Base-by-base conservation (phyloP, 1,140 invertebrate species). In the Penaeus chinensis region DNA sequence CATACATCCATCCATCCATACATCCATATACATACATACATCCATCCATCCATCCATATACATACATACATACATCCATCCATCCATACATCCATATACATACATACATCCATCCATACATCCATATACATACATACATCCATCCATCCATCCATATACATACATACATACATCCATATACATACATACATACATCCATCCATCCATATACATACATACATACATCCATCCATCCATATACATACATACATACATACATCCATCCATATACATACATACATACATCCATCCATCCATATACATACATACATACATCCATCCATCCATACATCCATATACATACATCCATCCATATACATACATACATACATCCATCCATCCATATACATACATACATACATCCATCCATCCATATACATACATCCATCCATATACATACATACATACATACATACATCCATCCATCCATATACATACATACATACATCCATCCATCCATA, bases 221-320 rank as follows among this genome's bases (percentile, higher is more conserved):
- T 69, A 69, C 22, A 69, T 69, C 8, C 22, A 69, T 22, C 8
- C 22, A 22, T 22, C 8, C 22, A 69, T 22, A 69, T 69, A 69
- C 22, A 69, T 69, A 69, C 20, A 71, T 24, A 71, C 20, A 71
- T 24, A 71, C 20, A 71, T 24, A 71, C 20, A 71, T 24, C 18
- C 20, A 71, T 71, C 18, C 24, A 71, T 71, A 71, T 71, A 71
- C 24, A 71, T 71, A 20, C 24, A 71, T 71, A 71, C 24, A 71
- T 71, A 71, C 1, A 69, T 69, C 8, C 22, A 69, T 69, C 8
- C 32, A 69, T 69, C 8, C 22, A 69, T 69, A 69, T 69, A 69
- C 22, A 69, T 3, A 69, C 22, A 69, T 22, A 69, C 37, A 37
- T 37, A 37, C 2, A 37, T 37, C 1, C 1, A 69, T 69, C 7